A percentile compares a stretch with the other conserved stretches of the same genome.
Evolutionary conservation across 2,797 vertebrate genomes (phyloP).

Genomic region (Sparus aurata): DNA sequence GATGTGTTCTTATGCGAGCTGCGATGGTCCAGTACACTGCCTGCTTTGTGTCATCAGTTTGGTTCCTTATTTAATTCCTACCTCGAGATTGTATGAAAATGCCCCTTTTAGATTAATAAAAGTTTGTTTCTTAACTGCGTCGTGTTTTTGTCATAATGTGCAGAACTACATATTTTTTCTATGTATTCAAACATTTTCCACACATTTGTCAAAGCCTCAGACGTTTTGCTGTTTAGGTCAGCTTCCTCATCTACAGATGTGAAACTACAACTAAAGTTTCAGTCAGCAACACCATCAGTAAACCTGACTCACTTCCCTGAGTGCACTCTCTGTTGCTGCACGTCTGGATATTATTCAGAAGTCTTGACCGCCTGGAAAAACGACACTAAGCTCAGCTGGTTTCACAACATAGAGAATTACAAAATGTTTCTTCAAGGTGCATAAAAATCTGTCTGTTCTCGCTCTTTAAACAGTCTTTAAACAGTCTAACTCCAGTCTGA

Average conservation of each 20-base stretch:
- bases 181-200: neutral
- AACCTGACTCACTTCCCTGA: neutral
- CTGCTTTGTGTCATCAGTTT: conserved; percentile 64
- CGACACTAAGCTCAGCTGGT: no score
- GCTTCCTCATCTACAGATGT: conserved; percentile 3
- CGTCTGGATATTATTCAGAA: no score
- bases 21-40: conserved; percentile 63
- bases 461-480: no score
- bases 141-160: conserved; percentile 5
- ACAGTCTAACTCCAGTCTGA: no score
- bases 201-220: neutral
- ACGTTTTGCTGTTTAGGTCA: neutral
- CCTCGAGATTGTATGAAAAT: conserved; percentile 60
- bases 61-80: conserved; percentile 66
- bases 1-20: conserved; percentile 51
- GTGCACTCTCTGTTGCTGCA: neutral
- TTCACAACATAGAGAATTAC: no score
- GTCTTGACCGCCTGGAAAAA: no score
- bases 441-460: no score
- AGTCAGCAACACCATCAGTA: neutral
- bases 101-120: conserved; percentile 72
- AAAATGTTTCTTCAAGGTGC: no score
- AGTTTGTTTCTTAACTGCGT: conserved; percentile 57
- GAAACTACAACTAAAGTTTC: neutral
- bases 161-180: neutral